phyloP scores from a whole-genome alignment of 2,888 invertebrate species.

The Eristalis arbustorum region DNA sequence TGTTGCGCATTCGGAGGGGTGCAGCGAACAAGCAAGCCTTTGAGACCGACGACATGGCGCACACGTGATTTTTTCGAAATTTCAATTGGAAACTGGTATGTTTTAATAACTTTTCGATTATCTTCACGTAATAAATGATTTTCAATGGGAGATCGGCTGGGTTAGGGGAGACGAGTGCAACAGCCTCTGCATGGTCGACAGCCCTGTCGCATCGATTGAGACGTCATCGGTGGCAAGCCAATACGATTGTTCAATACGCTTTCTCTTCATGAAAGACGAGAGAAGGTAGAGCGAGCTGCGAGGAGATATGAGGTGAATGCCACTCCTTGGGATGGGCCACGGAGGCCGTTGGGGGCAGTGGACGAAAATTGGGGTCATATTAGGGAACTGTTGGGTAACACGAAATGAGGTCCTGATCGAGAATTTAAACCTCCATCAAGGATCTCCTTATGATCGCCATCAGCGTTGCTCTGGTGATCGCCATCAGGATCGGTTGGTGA shows the following conservation, averaged over 20 bases:
- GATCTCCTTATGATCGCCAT: too few relatives aligned
- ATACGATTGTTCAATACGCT: not conserved
- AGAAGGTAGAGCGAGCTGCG: not conserved
- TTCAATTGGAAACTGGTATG: not conserved
- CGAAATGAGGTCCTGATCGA: too few relatives aligned
- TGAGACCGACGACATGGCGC: not conserved
- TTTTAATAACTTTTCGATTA: slow-evolving; percentile 17
- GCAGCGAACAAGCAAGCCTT: slow-evolving; percentile 16
- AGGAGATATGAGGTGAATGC: not conserved
- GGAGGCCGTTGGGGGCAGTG: too few relatives aligned
- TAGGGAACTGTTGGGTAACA: too few relatives aligned
- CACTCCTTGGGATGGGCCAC: not conserved
- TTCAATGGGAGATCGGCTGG: not conserved
- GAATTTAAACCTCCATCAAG: too few relatives aligned
- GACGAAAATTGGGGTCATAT: too few relatives aligned
- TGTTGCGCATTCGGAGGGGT: slow-evolving; percentile 19
- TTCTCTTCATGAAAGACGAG: not conserved
- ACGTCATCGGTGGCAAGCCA: not conserved
- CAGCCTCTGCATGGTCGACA: not conserved
- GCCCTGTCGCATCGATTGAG: not conserved
- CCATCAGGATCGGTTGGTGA: not conserved
- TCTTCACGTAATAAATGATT: slow-evolving; percentile 10
- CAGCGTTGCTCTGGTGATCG: too few relatives aligned
- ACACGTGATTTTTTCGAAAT: slow-evolving; percentile 3
- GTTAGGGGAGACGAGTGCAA: not conserved